These are phyloP conservation scores for Bos taurus DNA, from an alignment of 2,113 vertebrate genomes.

Conservation along the genomic window ARS-UCD2.0 NC_082638.1:3489001-3489500, in stretches of 20 bases:
- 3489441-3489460: not conserved
- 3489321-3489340: rapidly evolving
- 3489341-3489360: not conserved
- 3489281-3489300: not conserved
- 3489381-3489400: not conserved
- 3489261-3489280: not conserved
- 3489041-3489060: not conserved
- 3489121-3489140: not conserved
- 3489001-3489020: not conserved
- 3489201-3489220: not conserved
- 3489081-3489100: not conserved
- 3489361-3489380: not conserved
- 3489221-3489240: not conserved
- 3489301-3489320: rapidly evolving
- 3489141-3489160: not conserved
- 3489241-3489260: not conserved
- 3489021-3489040: not conserved
- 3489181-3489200: not conserved
- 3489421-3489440: rapidly evolving
- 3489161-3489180: not conserved
- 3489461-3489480: not conserved
- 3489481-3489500: not conserved
- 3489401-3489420: not conserved
- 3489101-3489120: not conserved
- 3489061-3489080: rapidly evolving